Evolutionary conservation across 2,888 invertebrate species (phyloP).

Genomic region (Odontothrips loti): DNA sequence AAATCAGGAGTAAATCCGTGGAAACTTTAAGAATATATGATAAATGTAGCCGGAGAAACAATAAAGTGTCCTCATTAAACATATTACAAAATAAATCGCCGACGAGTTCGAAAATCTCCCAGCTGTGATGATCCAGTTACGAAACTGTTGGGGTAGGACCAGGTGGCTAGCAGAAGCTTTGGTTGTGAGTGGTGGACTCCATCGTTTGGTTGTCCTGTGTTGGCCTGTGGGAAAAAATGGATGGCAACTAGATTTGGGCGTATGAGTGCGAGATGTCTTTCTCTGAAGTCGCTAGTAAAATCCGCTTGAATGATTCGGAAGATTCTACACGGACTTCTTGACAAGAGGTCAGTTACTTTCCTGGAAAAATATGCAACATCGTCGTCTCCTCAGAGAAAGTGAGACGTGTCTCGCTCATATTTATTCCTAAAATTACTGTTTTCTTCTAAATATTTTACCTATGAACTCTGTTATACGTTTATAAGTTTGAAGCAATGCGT

Average conservation of each 20-base stretch:
- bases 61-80: too few species aligned
- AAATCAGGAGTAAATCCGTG: too few species aligned
- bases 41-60: too few species aligned
- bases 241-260: neutral
- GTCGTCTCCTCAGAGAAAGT: neutral
- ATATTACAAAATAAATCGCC: too few species aligned
- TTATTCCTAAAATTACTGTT: neutral
- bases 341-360: conserved; percentile 14
- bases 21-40: too few species aligned
- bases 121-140: neutral
- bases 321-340: conserved; percentile 21
- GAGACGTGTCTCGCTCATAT: conserved; percentile 10
- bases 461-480: neutral
- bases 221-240: neutral
- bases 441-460: neutral
- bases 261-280: neutral
- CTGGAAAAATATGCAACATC: neutral
- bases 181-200: neutral
- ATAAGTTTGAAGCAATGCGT: neutral
- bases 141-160: conserved; percentile 4
- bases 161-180: neutral
- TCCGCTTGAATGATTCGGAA: conserved; percentile 24
- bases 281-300: neutral
- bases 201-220: conserved; percentile 3
- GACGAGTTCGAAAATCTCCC: too few species aligned